Percentiles rank a stretch among this genome's conserved stretches.
These are phyloP conservation scores for Marasmarcha lunaedactyla DNA, from an alignment of 2,888 invertebrate species.

Conservation along the genomic window DNA sequence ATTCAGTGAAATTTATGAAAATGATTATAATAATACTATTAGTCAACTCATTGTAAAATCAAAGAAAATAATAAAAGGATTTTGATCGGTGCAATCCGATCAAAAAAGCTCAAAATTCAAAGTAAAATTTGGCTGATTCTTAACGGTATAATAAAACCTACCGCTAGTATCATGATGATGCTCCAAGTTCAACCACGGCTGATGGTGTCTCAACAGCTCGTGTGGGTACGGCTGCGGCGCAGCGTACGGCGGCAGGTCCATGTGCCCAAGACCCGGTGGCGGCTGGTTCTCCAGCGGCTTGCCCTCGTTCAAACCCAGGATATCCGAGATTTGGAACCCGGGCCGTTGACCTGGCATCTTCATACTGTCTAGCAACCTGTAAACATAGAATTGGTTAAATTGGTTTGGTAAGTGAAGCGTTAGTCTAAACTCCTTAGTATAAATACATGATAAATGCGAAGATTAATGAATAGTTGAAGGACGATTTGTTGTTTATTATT, in stretches of 20 bases:
- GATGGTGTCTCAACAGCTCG: slow-evolving; percentile 52
- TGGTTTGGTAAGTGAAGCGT: slow-evolving; percentile 8
- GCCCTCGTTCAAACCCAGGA: slow-evolving; percentile 87
- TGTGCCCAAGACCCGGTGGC: slow-evolving; percentile 18
- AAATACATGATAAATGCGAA: neutral
- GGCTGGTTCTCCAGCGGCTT: slow-evolving; percentile 49
- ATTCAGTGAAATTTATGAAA: too few relatives aligned
- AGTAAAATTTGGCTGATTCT: too few relatives aligned
- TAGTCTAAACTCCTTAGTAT: neutral
- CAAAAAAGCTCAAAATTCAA: too few relatives aligned
- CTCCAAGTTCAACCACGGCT: slow-evolving; percentile 53
- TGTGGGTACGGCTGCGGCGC: slow-evolving; percentile 49
- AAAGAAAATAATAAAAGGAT: too few relatives aligned
- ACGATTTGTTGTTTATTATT: too few relatives aligned
- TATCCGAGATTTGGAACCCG: slow-evolving; percentile 94
- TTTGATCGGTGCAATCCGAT: too few relatives aligned
- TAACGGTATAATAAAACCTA: too few relatives aligned
- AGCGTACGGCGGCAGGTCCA: slow-evolving; percentile 42
- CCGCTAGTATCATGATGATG: slow-evolving; percentile 53
- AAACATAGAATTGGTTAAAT: slow-evolving; percentile 8
- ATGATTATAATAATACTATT: too few relatives aligned
- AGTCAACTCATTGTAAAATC: too few relatives aligned
- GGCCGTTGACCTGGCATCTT: slow-evolving; percentile 83
- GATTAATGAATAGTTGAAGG: too few relatives aligned
- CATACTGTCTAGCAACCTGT: slow-evolving; percentile 84